phyloP scores from a whole-genome alignment of 1,140 invertebrate genomes.

The Ectropis grisescens region DNA sequence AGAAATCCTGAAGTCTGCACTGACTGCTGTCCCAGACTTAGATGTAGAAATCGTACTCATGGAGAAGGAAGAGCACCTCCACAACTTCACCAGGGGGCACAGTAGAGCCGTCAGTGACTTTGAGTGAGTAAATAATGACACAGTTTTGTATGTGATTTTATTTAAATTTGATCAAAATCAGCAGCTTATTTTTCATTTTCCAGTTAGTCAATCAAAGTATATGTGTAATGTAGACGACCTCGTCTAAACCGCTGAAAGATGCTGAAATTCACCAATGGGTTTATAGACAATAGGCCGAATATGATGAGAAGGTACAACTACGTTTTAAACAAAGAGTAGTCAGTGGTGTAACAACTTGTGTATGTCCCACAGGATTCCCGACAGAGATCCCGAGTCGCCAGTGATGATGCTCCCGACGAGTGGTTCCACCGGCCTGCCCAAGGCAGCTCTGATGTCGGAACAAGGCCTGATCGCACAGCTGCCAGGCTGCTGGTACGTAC shows the following conservation, averaged over 20 bases:
- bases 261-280: too few relatives aligned
- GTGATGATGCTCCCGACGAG: slow-evolving; percentile 19
- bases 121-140: slow-evolving; percentile 16
- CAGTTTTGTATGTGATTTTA: too few relatives aligned
- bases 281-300: too few relatives aligned
- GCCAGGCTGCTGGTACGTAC: too few relatives aligned
- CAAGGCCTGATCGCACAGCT: slow-evolving; percentile 9
- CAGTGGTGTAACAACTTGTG: too few relatives aligned
- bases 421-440: slow-evolving; percentile 23
- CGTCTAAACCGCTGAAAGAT: too few relatives aligned
- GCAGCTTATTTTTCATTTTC: too few relatives aligned
- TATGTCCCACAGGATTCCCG: slow-evolving; percentile 12
- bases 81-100: slow-evolving; percentile 2
- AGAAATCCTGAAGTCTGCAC: slow-evolving; percentile 1
- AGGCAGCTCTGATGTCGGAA: slow-evolving; percentile 12
- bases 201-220: too few relatives aligned
- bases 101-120: slow-evolving; percentile 8
- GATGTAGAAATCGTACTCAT: background rate
- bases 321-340: too few relatives aligned
- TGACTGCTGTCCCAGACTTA: background rate
- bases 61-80: slow-evolving; percentile 7
- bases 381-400: slow-evolving; percentile 1
- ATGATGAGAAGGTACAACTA: too few relatives aligned
- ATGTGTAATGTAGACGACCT: too few relatives aligned
- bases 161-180: too few relatives aligned